These are phyloP conservation scores for Halictus ligatus DNA, from an alignment of 2,888 invertebrate species.

Conservation along the genomic window DNA sequence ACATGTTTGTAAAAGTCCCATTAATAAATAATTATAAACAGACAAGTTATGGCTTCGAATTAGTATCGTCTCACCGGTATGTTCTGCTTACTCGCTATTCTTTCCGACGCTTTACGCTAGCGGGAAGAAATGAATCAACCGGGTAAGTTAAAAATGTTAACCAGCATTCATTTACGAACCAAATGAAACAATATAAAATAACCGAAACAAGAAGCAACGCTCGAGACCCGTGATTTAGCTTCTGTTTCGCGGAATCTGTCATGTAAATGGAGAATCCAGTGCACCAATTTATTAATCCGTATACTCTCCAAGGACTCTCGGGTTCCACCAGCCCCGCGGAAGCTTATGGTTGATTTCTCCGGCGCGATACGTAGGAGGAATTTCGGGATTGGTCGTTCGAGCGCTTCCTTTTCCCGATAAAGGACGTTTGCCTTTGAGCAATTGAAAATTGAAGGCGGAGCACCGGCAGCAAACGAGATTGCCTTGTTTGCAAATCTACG, in stretches of 20 bases:
- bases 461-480: slow-evolving; percentile 8
- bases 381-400: neutral
- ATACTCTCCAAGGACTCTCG: neutral
- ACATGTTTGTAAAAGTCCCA: neutral
- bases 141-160: neutral
- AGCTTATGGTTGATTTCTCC: neutral
- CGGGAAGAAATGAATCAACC: neutral
- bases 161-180: neutral
- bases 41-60: no score
- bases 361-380: neutral
- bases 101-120: neutral
- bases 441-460: slow-evolving; percentile 3
- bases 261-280: neutral
- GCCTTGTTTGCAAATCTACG: slow-evolving; percentile 30
- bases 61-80: no score
- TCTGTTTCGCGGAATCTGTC: neutral
- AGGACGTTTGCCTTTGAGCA: slow-evolving; percentile 13
- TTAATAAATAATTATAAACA: neutral
- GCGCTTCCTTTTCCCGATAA: neutral
- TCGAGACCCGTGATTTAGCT: neutral
- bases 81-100: no score
- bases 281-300: neutral
- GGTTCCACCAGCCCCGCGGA: neutral
- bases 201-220: neutral
- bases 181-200: neutral